These are phyloP conservation scores for Lepeophtheirus salmonis DNA, from an alignment of 1,140 invertebrate species.

Conservation along the genomic window DNA sequence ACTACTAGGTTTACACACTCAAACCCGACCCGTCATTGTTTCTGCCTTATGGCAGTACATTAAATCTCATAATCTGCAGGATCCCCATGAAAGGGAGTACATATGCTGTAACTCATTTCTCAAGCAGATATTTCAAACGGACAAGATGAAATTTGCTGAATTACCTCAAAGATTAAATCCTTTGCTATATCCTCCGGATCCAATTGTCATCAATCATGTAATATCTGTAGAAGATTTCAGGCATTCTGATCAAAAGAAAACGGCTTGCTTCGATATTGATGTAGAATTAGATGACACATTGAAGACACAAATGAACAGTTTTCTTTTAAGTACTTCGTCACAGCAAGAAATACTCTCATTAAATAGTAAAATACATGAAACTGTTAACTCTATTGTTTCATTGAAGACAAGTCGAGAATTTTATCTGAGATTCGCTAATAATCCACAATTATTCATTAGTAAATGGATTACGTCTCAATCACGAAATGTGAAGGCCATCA, in stretches of 20 bases:
- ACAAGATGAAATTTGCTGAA: slow-evolving; percentile 95
- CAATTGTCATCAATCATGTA: slow-evolving; percentile 82
- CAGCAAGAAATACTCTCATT: slow-evolving; percentile 89
- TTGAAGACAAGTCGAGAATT: slow-evolving; percentile 95
- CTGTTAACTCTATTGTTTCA: slow-evolving; percentile 95
- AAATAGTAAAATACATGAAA: slow-evolving; percentile 91
- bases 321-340: slow-evolving; percentile 84
- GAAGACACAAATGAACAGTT: slow-evolving; percentile 95
- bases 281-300: slow-evolving; percentile 90
- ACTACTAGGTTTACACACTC: slow-evolving; percentile 87
- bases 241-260: slow-evolving; percentile 90
- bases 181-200: slow-evolving; percentile 68
- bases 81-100: slow-evolving; percentile 80
- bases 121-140: slow-evolving; percentile 83
- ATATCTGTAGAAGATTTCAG: slow-evolving; percentile 57
- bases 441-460: slow-evolving; percentile 96
- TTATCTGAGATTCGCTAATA: slow-evolving; percentile 91
- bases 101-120: slow-evolving; percentile 95
- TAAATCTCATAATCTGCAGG: slow-evolving; percentile 73
- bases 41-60: slow-evolving; percentile 98
- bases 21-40: slow-evolving; percentile 91
- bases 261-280: slow-evolving; percentile 97
- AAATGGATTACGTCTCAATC: slow-evolving; percentile 98
- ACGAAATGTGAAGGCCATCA: slow-evolving; percentile 75
- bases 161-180: slow-evolving; percentile 85